Evolutionary conservation across 2,888 invertebrate genomes (phyloP).

Genomic region (Aromia moschata): DNA sequence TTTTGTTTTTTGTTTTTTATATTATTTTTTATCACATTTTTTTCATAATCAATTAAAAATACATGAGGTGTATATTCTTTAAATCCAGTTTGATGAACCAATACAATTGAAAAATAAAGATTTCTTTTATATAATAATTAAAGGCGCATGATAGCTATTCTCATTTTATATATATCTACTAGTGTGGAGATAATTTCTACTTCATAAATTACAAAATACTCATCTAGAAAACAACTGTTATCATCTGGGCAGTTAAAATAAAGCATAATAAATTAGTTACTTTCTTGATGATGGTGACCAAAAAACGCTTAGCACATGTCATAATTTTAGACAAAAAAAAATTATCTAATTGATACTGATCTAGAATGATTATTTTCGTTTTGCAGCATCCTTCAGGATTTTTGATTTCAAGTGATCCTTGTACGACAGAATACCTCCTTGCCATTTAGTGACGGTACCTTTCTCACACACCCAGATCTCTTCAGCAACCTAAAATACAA

Average conservation of each 20-base stretch:
- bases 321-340: constrained; percentile 10
- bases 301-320: constrained; percentile 21
- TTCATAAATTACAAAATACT: constrained; percentile 13
- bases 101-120: constrained; percentile 13
- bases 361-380: constrained; percentile 57
- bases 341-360: constrained; percentile 5
- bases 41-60: background rate
- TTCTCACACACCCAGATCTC: constrained; percentile 99
- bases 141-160: background rate
- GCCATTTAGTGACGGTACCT: constrained; percentile 94
- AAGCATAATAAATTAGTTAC: constrained; percentile 36
- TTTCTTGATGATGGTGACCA: constrained; percentile 25
- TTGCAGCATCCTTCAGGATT: constrained; percentile 77
- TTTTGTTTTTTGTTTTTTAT: background rate
- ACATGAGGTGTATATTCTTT: no score
- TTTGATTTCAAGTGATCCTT: constrained; percentile 93
- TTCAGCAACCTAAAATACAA: constrained; percentile 93
- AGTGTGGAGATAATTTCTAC: constrained; percentile 16
- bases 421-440: constrained; percentile 94
- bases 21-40: background rate
- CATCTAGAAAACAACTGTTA: constrained; percentile 11
- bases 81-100: constrained; percentile 6
- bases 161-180: background rate
- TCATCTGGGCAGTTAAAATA: constrained; percentile 9
- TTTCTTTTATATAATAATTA: background rate